Evolutionary conservation across 2,888 invertebrate genomes (phyloP).

Genomic region (Callyntrura sp.): DNA sequence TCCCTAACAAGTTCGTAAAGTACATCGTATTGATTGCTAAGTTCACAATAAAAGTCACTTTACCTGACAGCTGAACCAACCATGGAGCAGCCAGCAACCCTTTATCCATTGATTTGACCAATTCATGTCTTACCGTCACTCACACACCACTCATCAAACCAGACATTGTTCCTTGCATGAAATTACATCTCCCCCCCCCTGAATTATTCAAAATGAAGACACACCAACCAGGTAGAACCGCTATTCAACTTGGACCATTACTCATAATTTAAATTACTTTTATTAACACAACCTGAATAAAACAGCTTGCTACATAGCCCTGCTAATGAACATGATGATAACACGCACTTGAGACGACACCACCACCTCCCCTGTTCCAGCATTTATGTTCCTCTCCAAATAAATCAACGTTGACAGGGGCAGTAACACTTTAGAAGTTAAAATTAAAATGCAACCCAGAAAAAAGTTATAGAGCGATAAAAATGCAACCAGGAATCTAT

Average conservation of each 20-base stretch:
- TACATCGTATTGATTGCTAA: no score
- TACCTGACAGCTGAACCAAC: no score
- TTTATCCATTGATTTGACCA: background rate
- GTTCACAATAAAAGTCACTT: no score
- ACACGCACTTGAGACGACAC: background rate
- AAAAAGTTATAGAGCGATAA: background rate
- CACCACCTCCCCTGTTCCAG: background rate
- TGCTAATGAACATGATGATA: conserved; percentile 23
- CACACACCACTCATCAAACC: conserved; percentile 34
- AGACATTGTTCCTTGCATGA: background rate
- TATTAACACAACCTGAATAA: background rate
- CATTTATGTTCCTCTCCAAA: background rate
- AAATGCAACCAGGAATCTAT: background rate
- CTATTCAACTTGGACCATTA: conserved; percentile 33
- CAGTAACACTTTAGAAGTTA: background rate
- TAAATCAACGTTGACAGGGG: conserved; percentile 39
- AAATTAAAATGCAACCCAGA: background rate
- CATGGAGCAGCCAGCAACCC: no score
- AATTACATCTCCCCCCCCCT: no score
- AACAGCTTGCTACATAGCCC: background rate
- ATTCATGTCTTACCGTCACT: conserved; percentile 12
- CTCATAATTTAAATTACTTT: conserved; percentile 13
- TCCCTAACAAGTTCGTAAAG: no score
- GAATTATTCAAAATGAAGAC: background rate
- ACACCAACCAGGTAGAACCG: background rate